A percentile compares a stretch with the other conserved stretches of the same genome.
Evolutionary conservation across 2,113 vertebrate species (phyloP).

Genomic region (Aix galericulata): DNA sequence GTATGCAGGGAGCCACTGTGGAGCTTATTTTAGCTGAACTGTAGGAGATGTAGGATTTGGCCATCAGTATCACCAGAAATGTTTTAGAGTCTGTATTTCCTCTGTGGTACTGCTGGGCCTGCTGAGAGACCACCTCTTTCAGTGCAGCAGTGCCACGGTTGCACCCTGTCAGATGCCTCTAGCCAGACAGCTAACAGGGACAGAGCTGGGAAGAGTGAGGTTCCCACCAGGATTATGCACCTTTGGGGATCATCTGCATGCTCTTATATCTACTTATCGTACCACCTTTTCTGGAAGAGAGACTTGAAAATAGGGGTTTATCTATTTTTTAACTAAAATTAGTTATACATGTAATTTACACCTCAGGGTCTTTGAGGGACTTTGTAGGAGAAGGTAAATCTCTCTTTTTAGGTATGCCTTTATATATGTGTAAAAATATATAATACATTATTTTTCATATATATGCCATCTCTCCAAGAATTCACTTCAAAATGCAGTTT

Average conservation of each 20-base stretch:
- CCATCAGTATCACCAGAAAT: not conserved
- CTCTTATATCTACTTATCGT: not conserved
- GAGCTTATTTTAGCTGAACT: not conserved
- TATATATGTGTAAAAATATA: not conserved
- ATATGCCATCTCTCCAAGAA: not conserved
- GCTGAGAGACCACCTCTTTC: not conserved
- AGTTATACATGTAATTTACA: not conserved
- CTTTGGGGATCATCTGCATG: not conserved
- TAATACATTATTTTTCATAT: not conserved
- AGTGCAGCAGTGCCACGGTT: not conserved
- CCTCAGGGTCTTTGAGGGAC: not conserved
- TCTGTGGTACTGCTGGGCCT: not conserved
- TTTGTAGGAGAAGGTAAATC: not conserved
- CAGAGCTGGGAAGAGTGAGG: not conserved
- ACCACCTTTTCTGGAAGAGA: constrained; percentile 18
- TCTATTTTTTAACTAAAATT: not conserved
- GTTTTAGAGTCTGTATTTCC: not conserved
- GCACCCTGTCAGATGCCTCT: not conserved
- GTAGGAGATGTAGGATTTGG: not conserved
- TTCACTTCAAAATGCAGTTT: not conserved
- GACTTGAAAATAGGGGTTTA: not conserved
- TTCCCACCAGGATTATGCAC: not conserved
- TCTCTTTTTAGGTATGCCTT: not conserved
- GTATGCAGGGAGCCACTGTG: not conserved
- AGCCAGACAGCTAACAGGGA: not conserved